Evolutionary conservation across 2,113 vertebrate species (phyloP), one percentile per base, ranked within the genome.

Genomic region (Tenrec ecaudatus): DNA sequence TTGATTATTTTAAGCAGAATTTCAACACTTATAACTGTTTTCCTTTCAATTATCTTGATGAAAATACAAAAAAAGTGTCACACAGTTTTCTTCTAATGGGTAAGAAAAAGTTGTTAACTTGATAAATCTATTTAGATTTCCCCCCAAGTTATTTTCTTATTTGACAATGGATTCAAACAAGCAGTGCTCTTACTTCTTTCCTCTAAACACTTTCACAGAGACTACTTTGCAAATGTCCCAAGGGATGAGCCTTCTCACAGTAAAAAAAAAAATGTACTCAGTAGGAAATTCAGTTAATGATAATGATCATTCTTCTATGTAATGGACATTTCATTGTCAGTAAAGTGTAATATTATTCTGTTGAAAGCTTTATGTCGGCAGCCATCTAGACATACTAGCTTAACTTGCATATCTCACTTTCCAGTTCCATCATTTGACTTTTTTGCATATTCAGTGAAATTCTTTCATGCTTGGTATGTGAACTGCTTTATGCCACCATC

Each of bases 261-360:
- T 94, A 93, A 76, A 91, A 75, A 80, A 53, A 53, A 66, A 68
- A 31, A 95, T 33, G 69, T 85, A 96, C 91, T 96, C 71, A 95
- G 82, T 81, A 94, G 78, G 92, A 95, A 95, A 96, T 94, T 87
- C 94, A 91, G 92, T 85, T 96, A 95, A 94, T 95, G 84, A 87
- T 95, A 95, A 94, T 96, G 95, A 94, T 93, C 94, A 94, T 96
- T 95, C 92, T 94, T 92, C 93, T 96, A 53, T 92, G 89, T 92
- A 96, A 95, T 91, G 93, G 92, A 93, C 93, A 93, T 95, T 96
- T 93, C 94, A 92, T 89, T 96, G 91, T 96, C 94, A 94, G 84
- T 92, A 89, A 95, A 94, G 77, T 95, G 92, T 87, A 92, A 94
- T 90, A 95, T 95, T 94, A 93, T 87, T 93, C 96, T 96, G 53